Evolutionary conservation across 1,140 invertebrate genomes (phyloP).

Genomic region (Drosophila mojavensis): DNA sequence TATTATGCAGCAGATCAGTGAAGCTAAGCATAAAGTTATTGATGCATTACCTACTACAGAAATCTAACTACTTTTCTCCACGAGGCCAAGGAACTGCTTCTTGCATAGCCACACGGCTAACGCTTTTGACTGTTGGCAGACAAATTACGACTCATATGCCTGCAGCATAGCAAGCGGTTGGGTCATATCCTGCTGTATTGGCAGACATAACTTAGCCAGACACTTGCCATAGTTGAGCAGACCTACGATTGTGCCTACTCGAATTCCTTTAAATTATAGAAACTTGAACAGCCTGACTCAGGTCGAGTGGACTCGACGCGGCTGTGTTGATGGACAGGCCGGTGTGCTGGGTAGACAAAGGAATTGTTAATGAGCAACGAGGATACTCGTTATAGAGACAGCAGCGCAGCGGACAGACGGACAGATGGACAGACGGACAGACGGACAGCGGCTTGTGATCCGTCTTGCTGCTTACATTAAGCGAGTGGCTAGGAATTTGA

Average conservation of each 20-base stretch:
- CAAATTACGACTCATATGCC: background rate
- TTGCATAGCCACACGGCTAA: background rate
- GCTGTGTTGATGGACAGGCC: conserved; percentile 54
- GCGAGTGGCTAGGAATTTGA: conserved; percentile 70
- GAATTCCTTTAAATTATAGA: background rate
- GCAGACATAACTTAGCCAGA: background rate
- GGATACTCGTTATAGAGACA: conserved; percentile 21
- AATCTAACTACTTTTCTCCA: no score
- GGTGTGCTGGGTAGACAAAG: conserved; percentile 60
- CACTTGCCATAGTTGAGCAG: conserved; percentile 4
- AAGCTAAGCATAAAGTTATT: background rate
- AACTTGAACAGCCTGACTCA: background rate
- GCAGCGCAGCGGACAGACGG: background rate
- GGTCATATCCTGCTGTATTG: background rate
- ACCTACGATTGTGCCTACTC: background rate
- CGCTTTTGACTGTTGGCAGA: background rate
- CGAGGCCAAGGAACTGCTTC: background rate
- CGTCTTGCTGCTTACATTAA: conserved; percentile 76
- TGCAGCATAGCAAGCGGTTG: no score
- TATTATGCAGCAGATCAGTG: background rate
- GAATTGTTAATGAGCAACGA: conserved; percentile 63
- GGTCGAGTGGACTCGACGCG: background rate
- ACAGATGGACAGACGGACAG: no score
- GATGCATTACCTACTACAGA: no score
- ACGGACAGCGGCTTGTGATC: conserved; percentile 47